These are phyloP conservation scores for Apoda limacodes DNA, from an alignment of 2,888 invertebrate genomes.

Conservation along the genomic window DNA sequence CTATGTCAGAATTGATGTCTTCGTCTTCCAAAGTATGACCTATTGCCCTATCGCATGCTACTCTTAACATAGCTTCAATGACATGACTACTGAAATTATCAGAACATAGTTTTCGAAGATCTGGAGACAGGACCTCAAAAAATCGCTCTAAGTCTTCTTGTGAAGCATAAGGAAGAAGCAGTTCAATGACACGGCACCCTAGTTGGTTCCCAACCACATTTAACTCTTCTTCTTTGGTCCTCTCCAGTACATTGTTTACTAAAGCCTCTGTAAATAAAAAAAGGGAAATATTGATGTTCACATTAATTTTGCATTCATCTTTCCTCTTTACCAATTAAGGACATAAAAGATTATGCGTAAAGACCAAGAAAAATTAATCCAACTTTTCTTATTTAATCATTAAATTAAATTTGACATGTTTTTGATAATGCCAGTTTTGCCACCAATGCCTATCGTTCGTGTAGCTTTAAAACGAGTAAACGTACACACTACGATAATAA, in stretches of 20 bases:
- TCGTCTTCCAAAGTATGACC: slow-evolving; percentile 31
- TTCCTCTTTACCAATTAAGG: slow-evolving; percentile 71
- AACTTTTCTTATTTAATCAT: too few relatives aligned
- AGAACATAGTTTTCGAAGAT: slow-evolving; percentile 76
- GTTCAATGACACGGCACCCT: slow-evolving; percentile 81
- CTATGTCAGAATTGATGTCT: slow-evolving; percentile 20
- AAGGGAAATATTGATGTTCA: too few relatives aligned
- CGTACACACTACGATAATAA: too few relatives aligned
- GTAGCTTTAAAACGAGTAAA: too few relatives aligned
- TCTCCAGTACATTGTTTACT: slow-evolving; percentile 80
- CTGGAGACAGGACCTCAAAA: slow-evolving; percentile 71
- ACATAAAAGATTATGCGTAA: too few relatives aligned
- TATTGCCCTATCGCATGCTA: slow-evolving; percentile 66
- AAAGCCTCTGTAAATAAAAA: slow-evolving; percentile 67
- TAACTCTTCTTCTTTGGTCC: slow-evolving; percentile 77
- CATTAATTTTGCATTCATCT: too few relatives aligned
- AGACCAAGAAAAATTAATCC: too few relatives aligned
- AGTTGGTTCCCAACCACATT: slow-evolving; percentile 83
- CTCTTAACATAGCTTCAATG: slow-evolving; percentile 74
- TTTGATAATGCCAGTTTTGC: too few relatives aligned
- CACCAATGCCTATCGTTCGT: too few relatives aligned
- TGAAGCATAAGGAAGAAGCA: slow-evolving; percentile 76
- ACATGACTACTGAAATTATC: slow-evolving; percentile 86
- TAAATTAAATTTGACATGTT: too few relatives aligned
- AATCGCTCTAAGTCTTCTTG: slow-evolving; percentile 73